phyloP scores from a whole-genome alignment of 2,113 vertebrate species.

The Daphoenositta chrysoptera region DNA sequence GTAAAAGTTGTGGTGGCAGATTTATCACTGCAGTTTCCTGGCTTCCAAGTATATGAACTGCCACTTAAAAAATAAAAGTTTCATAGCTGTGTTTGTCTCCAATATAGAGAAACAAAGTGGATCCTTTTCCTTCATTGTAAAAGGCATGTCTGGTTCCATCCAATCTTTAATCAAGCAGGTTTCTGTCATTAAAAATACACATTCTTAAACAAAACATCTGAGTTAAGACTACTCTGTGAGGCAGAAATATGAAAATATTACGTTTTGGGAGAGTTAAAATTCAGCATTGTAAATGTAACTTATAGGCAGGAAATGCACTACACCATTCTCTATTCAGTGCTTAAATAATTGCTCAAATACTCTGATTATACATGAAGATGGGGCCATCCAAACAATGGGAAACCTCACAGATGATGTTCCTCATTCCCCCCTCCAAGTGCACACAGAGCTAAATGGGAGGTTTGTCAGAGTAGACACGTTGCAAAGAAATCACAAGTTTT shows the following conservation, averaged over 20 bases:
- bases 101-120: background rate
- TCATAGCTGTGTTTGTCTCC: background rate
- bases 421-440: background rate
- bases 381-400: background rate
- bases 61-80: background rate
- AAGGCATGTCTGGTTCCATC: background rate
- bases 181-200: background rate
- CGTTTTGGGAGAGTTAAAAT: background rate
- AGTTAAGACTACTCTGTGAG: background rate
- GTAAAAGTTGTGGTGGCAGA: background rate
- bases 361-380: background rate
- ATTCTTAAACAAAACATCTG: background rate
- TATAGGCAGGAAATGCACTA: background rate
- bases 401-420: background rate
- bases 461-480: background rate
- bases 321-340: background rate
- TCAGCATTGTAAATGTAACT: background rate
- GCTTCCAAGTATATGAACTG: background rate
- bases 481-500: background rate
- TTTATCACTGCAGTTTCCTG: background rate
- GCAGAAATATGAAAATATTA: background rate
- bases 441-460: background rate
- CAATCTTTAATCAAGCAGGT: background rate
- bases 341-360: background rate
- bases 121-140: background rate